Evolutionary conservation across 2,797 vertebrate species (phyloP).

Genomic region (Melanotaenia boesemani): DNA sequence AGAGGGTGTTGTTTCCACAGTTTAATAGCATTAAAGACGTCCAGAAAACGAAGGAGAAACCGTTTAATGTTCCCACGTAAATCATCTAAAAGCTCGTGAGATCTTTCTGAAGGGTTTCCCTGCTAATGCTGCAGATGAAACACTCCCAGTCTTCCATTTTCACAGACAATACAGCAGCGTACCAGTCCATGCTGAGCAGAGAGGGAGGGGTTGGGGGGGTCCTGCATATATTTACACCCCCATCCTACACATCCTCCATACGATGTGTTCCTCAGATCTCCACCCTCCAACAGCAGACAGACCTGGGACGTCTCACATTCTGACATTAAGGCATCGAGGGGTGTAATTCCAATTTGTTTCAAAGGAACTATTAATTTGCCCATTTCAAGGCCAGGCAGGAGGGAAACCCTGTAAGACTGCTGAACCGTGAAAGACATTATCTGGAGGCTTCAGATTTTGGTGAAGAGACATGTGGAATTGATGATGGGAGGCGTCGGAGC

Average conservation of each 20-base stretch:
- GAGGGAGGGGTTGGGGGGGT: background rate
- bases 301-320: constrained; percentile 75
- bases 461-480: constrained; percentile 86
- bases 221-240: constrained; percentile 38
- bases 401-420: constrained; percentile 87
- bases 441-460: constrained; percentile 82
- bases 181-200: constrained; percentile 30
- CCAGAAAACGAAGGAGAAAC: too few species aligned
- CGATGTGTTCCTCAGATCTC: constrained; percentile 55
- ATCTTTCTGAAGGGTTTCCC: constrained; percentile 22
- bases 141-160: constrained; percentile 16
- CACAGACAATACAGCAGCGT: constrained; percentile 17
- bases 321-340: constrained; percentile 85
- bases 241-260: constrained; percentile 14
- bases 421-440: constrained; percentile 94
- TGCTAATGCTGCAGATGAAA: constrained; percentile 42
- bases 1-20: too few species aligned
- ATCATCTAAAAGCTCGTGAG: background rate
- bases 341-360: constrained; percentile 93
- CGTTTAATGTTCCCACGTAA: too few species aligned
- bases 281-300: constrained; percentile 63
- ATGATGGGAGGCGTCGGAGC: constrained; percentile 89
- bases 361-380: constrained; percentile 94
- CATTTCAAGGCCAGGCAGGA: constrained; percentile 91
- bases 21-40: too few species aligned